phyloP scores from a whole-genome alignment of 2,888 invertebrate genomes.

The Drosophila ustulata region DNA sequence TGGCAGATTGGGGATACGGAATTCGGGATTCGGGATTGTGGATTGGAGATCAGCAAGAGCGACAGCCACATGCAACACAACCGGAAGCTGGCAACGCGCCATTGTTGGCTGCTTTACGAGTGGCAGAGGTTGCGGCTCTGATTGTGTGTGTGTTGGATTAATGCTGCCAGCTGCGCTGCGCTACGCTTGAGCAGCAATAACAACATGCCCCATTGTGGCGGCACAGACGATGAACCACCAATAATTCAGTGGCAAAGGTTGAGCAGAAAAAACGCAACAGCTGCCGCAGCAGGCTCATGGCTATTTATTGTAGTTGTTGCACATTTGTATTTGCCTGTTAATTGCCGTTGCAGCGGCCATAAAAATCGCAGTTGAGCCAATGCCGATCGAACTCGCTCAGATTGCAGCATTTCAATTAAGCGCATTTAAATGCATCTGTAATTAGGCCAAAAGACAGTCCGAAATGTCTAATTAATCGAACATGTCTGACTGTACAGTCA shows the following conservation, averaged over 20 bases:
- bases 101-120: conserved; percentile 73
- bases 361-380: conserved; percentile 46
- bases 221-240: conserved; percentile 68
- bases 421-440: conserved; percentile 39
- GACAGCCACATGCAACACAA: conserved; percentile 11
- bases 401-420: conserved; percentile 58
- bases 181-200: conserved; percentile 31
- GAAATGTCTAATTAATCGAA: conserved; percentile 75
- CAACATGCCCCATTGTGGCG: conserved; percentile 25
- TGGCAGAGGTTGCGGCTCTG: conserved; percentile 30
- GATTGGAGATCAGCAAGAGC: conserved; percentile 40
- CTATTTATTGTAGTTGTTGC: conserved; percentile 73
- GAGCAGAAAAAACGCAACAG: conserved; percentile 75
- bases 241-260: conserved; percentile 71
- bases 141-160: conserved; percentile 59
- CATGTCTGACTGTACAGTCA: conserved; percentile 43
- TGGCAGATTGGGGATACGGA: conserved; percentile 20
- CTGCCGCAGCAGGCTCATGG: conserved; percentile 56
- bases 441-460: conserved; percentile 36
- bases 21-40: conserved; percentile 22
- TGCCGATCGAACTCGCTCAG: conserved; percentile 2
- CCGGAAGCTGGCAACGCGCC: conserved; percentile 46
- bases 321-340: conserved; percentile 70
- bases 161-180: conserved; percentile 74
- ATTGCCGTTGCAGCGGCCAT: conserved; percentile 67